These are phyloP conservation scores for Ptiloglossa arizonensis DNA, from an alignment of 1,140 invertebrate species.

Conservation along the genomic window DNA sequence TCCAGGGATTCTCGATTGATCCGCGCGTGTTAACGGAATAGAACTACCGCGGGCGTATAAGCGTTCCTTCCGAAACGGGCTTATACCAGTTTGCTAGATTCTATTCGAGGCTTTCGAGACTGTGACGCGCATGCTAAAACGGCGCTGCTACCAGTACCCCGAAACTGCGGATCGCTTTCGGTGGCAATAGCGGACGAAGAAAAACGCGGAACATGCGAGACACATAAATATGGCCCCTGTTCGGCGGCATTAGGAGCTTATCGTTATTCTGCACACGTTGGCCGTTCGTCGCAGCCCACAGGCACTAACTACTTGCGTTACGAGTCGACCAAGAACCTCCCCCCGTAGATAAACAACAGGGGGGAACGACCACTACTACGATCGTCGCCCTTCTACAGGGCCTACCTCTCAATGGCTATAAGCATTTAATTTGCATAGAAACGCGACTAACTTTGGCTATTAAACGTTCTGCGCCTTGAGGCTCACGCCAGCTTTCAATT, in stretches of 20 bases:
- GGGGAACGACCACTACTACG: conserved; percentile 51
- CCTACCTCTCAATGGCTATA: conserved; percentile 69
- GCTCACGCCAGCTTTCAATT: conserved; percentile 70
- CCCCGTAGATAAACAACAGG: conserved; percentile 72
- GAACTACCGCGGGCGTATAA: background rate
- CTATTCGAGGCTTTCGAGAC: conserved; percentile 53
- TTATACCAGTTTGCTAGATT: conserved; percentile 42
- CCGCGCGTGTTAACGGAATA: conserved; percentile 32
- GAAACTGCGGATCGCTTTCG: conserved; percentile 59
- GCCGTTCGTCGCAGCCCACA: conserved; percentile 73
- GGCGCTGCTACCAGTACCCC: background rate
- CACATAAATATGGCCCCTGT: conserved; percentile 70
- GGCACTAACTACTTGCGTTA: conserved; percentile 74
- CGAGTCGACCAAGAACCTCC: conserved; percentile 71
- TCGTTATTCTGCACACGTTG: conserved; percentile 77
- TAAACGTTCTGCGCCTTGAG: conserved; percentile 68
- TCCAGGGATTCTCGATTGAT: background rate
- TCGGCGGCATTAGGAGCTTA: conserved; percentile 73
- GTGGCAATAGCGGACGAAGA: conserved; percentile 58
- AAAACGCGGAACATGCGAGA: conserved; percentile 68
- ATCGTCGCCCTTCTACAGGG: conserved; percentile 49
- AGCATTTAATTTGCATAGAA: conserved; percentile 77
- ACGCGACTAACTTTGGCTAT: conserved; percentile 76
- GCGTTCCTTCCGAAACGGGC: background rate
- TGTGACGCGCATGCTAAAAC: conserved; percentile 45